These are phyloP conservation scores for Bradypus variegatus DNA, from an alignment of 2,797 vertebrate species.

Conservation along the genomic window DNA sequence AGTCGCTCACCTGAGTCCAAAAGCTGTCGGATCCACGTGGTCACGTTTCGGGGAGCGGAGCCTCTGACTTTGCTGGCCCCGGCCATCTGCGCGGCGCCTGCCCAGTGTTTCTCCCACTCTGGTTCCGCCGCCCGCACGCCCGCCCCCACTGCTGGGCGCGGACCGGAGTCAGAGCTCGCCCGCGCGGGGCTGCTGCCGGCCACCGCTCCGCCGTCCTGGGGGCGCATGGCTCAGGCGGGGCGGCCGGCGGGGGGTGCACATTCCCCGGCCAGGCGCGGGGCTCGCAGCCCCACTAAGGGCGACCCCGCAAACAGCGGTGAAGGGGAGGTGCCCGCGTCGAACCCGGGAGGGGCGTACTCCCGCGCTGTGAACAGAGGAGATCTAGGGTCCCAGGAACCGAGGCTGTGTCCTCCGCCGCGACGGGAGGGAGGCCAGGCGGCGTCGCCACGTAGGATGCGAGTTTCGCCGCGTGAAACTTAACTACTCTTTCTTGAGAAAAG, in stretches of 20 bases:
- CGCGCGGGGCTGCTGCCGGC: conserved; percentile 67
- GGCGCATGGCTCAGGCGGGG: conserved; percentile 64
- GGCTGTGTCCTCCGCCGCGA: conserved; percentile 36
- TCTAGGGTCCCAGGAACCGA: background rate
- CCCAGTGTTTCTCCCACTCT: conserved; percentile 53
- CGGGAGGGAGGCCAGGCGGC: background rate
- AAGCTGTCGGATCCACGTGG: conserved; percentile 77
- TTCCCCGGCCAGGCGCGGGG: conserved; percentile 1
- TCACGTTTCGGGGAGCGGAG: conserved; percentile 67
- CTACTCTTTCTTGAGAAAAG: too few species aligned
- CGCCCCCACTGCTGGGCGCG: conserved; percentile 58
- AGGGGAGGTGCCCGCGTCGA: background rate
- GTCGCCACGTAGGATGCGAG: background rate
- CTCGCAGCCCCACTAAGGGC: conserved; percentile 8
- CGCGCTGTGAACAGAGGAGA: background rate
- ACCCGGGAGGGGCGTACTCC: background rate
- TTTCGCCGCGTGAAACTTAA: background rate
- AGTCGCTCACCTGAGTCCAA: conserved; percentile 74
- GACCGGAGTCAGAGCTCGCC: conserved; percentile 64
- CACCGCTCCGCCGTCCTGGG: conserved; percentile 62
- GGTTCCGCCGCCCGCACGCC: conserved; percentile 50
- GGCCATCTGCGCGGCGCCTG: conserved; percentile 66
- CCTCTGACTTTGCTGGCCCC: conserved; percentile 66
- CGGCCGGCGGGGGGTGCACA: conserved; percentile 60
- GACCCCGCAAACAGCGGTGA: background rate